Evolutionary conservation across 53 echinoderm and acorn worm species (phyloP).

Genomic region (Crossaster papposus): DNA sequence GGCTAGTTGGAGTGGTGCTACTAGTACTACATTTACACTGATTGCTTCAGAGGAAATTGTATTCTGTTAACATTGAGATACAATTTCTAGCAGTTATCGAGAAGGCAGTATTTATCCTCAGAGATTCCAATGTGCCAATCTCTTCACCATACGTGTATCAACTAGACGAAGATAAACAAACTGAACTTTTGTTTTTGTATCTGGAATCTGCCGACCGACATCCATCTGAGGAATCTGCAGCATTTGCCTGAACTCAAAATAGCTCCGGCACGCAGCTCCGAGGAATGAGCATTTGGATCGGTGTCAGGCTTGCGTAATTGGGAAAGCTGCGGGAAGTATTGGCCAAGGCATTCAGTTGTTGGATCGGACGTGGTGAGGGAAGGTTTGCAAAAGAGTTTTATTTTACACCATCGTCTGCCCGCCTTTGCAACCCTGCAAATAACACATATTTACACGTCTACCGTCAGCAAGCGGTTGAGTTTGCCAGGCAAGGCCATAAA

Average conservation of each 20-base stretch:
- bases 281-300: slow-evolving; percentile 15
- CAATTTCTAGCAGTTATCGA: background rate
- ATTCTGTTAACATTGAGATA: too few species aligned
- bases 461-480: too few species aligned
- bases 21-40: too few species aligned
- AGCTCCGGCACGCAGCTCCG: slow-evolving; percentile 16
- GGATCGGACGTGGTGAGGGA: background rate
- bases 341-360: background rate
- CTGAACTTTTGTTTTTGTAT: background rate
- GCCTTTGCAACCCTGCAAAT: too few species aligned
- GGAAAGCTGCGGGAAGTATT: slow-evolving; percentile 26
- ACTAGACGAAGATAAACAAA: slow-evolving; percentile 6
- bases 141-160: background rate
- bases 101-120: background rate
- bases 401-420: background rate
- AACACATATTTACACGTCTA: too few species aligned
- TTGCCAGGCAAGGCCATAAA: too few species aligned
- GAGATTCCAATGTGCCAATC: background rate
- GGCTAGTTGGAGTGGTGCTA: too few species aligned
- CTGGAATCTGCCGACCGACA: background rate
- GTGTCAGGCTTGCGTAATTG: background rate
- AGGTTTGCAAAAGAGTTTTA: background rate
- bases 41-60: too few species aligned
- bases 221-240: slow-evolving; percentile 36
- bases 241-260: slow-evolving; percentile 45